These are phyloP conservation scores for Dendrolimus kikuchii DNA, from an alignment of 1,140 invertebrate genomes.

Conservation along the genomic window DNA sequence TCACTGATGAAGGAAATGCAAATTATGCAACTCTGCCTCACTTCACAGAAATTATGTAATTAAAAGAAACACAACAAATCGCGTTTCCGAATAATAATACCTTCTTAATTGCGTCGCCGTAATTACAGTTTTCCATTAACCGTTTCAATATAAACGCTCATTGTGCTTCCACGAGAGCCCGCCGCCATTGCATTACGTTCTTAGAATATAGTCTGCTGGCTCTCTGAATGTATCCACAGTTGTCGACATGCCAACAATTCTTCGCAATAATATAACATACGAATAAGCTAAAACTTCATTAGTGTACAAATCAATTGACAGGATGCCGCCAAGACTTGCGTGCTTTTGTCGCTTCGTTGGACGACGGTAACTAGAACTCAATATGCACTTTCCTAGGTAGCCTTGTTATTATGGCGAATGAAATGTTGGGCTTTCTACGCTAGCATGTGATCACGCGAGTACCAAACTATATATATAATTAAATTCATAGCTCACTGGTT, in stretches of 20 bases:
- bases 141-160: no score
- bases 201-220: no score
- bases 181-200: no score
- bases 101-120: no score
- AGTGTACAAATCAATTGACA: slow-evolving; percentile 13
- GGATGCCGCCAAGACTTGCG: slow-evolving; percentile 12
- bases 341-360: slow-evolving; percentile 5
- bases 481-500: no score
- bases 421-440: slow-evolving; percentile 20
- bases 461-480: slow-evolving; percentile 7
- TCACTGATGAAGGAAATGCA: slow-evolving; percentile 8
- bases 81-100: no score
- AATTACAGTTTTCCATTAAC: no score
- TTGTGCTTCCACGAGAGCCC: no score
- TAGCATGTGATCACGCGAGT: slow-evolving; percentile 15
- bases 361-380: background rate
- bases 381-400: slow-evolving; percentile 16
- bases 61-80: background rate
- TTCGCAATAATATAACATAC: slow-evolving; percentile 12
- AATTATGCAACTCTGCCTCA: slow-evolving; percentile 5
- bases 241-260: slow-evolving; percentile 15
- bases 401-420: slow-evolving; percentile 16
- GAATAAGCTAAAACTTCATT: slow-evolving; percentile 19
- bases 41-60: slow-evolving; percentile 5
- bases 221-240: slow-evolving; percentile 4